Conservation (phyloP, 2,113 vertebrate species). For the Tympanuchus pallidicinctus region DNA sequence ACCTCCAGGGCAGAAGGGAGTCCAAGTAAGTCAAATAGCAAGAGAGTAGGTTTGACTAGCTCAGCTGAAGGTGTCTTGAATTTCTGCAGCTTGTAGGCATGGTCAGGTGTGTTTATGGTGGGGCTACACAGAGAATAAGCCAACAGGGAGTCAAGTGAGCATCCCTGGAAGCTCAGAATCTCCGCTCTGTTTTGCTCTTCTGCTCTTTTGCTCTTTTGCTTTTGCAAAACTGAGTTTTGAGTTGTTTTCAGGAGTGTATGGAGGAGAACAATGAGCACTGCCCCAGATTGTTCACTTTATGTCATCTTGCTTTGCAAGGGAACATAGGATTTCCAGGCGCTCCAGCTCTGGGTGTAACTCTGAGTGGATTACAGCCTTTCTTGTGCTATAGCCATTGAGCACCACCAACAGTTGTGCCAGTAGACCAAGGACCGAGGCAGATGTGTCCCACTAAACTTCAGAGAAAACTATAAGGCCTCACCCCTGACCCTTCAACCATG, state of each 20-base stretch:
- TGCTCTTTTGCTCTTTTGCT: not conserved
- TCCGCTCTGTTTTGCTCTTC: not conserved
- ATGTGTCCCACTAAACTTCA: not conserved
- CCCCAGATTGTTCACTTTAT: not conserved
- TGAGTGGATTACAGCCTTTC: not conserved
- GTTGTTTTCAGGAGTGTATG: not conserved
- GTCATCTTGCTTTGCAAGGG: conserved; percentile 70
- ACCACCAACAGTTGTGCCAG: not conserved
- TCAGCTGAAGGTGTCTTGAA: not conserved
- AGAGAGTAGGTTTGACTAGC: not conserved
- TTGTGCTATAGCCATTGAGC: not conserved
- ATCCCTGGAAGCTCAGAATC: not conserved
- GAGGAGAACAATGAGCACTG: not conserved
- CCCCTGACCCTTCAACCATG: not conserved
- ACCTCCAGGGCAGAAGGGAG: conserved; percentile 85
- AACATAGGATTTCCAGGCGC: conserved; percentile 83
- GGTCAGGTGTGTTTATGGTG: not conserved
- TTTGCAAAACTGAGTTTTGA: not conserved
- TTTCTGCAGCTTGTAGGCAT: not conserved
- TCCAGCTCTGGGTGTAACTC: conserved; percentile 86
- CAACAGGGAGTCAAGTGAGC: not conserved
- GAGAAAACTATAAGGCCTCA: not conserved
- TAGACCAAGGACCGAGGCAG: not conserved
- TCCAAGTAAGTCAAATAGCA: conserved; percentile 73
- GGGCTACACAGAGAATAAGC: not conserved